These are phyloP conservation scores for Pycnomerus fuliginosus DNA, from an alignment of 2,888 invertebrate species.

Conservation along the genomic window DNA sequence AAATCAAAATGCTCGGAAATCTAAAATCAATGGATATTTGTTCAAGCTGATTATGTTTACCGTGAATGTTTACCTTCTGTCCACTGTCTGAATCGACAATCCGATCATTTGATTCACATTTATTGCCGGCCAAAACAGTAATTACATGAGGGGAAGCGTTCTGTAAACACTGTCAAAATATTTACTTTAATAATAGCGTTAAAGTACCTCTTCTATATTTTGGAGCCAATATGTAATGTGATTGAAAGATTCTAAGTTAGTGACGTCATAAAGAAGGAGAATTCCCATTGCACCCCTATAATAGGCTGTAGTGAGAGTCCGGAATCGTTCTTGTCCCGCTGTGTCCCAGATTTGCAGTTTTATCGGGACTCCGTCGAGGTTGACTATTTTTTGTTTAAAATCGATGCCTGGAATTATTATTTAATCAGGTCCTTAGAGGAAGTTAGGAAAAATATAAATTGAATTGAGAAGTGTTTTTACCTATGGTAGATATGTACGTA, in stretches of 20 bases:
- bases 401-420: conserved; percentile 69
- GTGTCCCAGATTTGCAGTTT: conserved; percentile 89
- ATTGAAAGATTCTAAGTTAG: conserved; percentile 86
- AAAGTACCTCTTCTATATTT: conserved; percentile 80
- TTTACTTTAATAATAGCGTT: conserved; percentile 14
- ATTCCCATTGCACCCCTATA: conserved; percentile 91
- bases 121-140: conserved; percentile 82
- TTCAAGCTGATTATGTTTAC: no score
- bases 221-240: conserved; percentile 88
- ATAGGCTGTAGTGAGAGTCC: conserved; percentile 84
- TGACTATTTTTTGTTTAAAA: conserved; percentile 87
- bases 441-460: neutral
- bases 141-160: conserved; percentile 86
- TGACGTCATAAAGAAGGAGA: conserved; percentile 87
- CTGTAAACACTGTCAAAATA: conserved; percentile 54
- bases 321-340: conserved; percentile 72
- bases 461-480: conserved; percentile 55
- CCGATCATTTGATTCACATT: conserved; percentile 76
- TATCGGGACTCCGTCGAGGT: conserved; percentile 81
- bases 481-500: conserved; percentile 88
- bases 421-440: neutral
- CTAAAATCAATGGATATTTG: conserved; percentile 58
- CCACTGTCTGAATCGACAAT: conserved; percentile 78
- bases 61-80: conserved; percentile 66
- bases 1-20: conserved; percentile 85